Evolutionary conservation across 2,888 invertebrate species (phyloP).

Genomic region (Drosophila setosimentum): DNA sequence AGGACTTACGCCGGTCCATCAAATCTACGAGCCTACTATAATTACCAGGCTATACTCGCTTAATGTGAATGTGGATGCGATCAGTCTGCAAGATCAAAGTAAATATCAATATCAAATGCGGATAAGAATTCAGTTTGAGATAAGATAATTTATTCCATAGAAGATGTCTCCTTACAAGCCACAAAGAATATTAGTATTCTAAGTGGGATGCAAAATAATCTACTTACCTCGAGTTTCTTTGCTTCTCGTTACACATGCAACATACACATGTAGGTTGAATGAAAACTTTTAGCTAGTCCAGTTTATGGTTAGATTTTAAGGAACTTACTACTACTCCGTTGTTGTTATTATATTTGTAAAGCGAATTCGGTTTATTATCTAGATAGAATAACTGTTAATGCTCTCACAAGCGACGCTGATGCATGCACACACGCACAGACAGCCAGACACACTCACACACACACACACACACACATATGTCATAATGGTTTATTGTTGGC

Average conservation of each 20-base stretch:
- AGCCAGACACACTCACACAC: constrained; percentile 45
- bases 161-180: not conserved
- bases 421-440: constrained; percentile 41
- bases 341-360: constrained; percentile 18
- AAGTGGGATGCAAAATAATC: not conserved
- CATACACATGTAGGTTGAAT: not conserved
- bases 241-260: not conserved
- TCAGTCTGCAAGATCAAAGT: not conserved
- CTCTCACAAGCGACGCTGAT: constrained; percentile 46
- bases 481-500: constrained; percentile 51
- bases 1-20: not conserved
- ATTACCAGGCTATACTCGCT: not conserved
- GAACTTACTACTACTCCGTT: not conserved
- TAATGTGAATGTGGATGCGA: not conserved
- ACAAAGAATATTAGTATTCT: not conserved
- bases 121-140: not conserved
- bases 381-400: constrained; percentile 47
- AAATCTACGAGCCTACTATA: not conserved
- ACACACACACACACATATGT: constrained; percentile 49
- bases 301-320: not conserved
- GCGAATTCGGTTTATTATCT: constrained; percentile 60
- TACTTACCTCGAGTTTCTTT: not conserved
- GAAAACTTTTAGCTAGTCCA: not conserved
- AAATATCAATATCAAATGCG: not conserved
- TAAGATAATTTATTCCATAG: not conserved